phyloP scores from a whole-genome alignment of 2,113 vertebrate genomes.

The Nicator chloris region DNA sequence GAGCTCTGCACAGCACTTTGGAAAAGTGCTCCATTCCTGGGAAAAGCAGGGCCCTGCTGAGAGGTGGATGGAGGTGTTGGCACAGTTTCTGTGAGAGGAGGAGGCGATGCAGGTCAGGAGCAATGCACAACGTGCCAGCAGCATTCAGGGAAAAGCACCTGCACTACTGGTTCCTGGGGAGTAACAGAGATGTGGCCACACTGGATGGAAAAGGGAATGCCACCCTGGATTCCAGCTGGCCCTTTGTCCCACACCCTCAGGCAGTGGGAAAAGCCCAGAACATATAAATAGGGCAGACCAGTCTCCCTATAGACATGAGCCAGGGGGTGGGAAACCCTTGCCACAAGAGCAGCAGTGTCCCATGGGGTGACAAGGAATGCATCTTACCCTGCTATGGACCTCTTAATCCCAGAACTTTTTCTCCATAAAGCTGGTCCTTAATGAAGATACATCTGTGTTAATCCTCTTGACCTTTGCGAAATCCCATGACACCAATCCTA shows the following conservation, averaged over 20 bases:
- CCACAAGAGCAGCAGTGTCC: neutral
- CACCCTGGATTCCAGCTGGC: neutral
- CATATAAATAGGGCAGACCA: accelerated
- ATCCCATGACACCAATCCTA: neutral
- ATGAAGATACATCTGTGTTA: neutral
- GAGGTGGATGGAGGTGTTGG: neutral
- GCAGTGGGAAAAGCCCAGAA: neutral
- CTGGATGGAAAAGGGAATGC: neutral
- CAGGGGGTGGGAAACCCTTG: neutral
- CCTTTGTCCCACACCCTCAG: neutral
- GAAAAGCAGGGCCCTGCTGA: conserved; percentile 9
- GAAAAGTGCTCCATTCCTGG: neutral
- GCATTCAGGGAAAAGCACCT: neutral
- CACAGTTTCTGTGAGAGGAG: neutral
- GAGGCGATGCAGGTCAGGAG: neutral
- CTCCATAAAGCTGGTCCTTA: neutral
- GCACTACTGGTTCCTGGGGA: neutral
- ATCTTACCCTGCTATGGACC: neutral
- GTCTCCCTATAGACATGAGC: accelerated
- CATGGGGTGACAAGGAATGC: neutral
- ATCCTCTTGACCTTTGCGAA: neutral
- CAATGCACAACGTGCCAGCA: accelerated
- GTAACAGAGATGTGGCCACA: neutral
- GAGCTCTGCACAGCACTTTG: neutral
- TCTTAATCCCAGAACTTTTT: neutral